Base-by-base conservation (phyloP, 2,113 vertebrate genomes). In the Nestor notabilis region DNA sequence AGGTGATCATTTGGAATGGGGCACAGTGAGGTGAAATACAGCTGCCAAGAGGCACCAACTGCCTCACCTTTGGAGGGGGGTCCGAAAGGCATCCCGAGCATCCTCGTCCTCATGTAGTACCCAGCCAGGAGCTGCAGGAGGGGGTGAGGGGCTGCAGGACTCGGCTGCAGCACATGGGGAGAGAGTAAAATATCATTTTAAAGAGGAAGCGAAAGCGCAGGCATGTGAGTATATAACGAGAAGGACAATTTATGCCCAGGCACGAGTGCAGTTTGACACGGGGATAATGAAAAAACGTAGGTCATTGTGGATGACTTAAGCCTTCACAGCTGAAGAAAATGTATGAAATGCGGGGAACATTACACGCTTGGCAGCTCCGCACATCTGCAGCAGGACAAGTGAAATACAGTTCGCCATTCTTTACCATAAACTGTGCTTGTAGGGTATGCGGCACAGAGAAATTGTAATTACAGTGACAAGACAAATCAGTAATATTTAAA, bases 261-360 rank as follows among this genome's bases (percentile, higher is more conserved):
- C 99, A 99, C 99, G 99, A 98, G 98, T 97, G 97, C 98, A 96
- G 98, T 98, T 99, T 98, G 99, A 99, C 99, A 99, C 98, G 98
- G 98, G 99, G 99, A 99, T 99, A 99, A 99, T 99, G 99, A 99
- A 99, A 98, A 99, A 99, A 98, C 99, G 98, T 99, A 99, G 99
- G 99, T 99, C 99, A 99, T 98, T 98, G 99, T 98, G 98, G 99
- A 99, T 98, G 99, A 99, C 98, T 99, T 99, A 99, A 99, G 99
- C 99, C 99, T 99, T 99, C 98, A 98, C 98, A 96, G 98, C 98
- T 98, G 98, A 98, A 98, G 98, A 98, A 99, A 99, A 99, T 98
- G 98, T 99, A 99, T 99, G 99, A 99, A 99, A 99, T 98, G 98
- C 99, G 93, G 98, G 98, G 99, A 98, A 98, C 98, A 98, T 99